Evolutionary conservation across 2,888 invertebrate genomes (phyloP).

Genomic region (Heteropelma amictum): DNA sequence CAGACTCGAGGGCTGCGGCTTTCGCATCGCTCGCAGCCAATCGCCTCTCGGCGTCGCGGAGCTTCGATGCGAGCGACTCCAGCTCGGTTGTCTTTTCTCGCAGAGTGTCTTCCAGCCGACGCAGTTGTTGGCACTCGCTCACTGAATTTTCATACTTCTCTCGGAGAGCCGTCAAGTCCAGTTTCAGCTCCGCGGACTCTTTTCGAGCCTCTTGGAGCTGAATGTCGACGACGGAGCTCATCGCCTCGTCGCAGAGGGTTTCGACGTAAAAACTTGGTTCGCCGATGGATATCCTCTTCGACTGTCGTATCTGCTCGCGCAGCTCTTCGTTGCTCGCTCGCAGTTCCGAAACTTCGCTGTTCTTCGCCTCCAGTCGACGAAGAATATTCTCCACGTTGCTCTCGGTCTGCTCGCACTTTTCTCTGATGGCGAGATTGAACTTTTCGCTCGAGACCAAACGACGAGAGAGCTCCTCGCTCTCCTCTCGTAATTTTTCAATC

Average conservation of each 20-base stretch:
- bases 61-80: background rate
- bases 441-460: conserved; percentile 67
- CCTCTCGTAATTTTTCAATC: conserved; percentile 79
- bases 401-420: conserved; percentile 64
- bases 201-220: conserved; percentile 76
- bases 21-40: background rate
- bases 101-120: conserved; percentile 6
- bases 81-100: background rate
- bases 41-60: background rate
- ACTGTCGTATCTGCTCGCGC: conserved; percentile 65
- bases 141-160: conserved; percentile 32
- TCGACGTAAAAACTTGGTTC: conserved; percentile 73
- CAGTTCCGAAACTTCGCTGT: conserved; percentile 68
- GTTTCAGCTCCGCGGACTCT: conserved; percentile 62
- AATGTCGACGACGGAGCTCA: conserved; percentile 74
- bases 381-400: conserved; percentile 63
- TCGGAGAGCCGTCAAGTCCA: conserved; percentile 48
- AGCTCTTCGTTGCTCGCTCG: conserved; percentile 70
- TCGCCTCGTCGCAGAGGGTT: conserved; percentile 63
- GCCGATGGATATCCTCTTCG: conserved; percentile 54
- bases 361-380: conserved; percentile 65
- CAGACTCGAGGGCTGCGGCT: conserved; percentile 8
- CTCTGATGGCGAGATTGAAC: conserved; percentile 57
- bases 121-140: conserved; percentile 32
- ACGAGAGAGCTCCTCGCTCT: conserved; percentile 79